Percentiles rank a stretch among this genome's conserved stretches.
Evolutionary conservation across 2,113 vertebrate genomes (phyloP).

Genomic region (Lontra canadensis): DNA sequence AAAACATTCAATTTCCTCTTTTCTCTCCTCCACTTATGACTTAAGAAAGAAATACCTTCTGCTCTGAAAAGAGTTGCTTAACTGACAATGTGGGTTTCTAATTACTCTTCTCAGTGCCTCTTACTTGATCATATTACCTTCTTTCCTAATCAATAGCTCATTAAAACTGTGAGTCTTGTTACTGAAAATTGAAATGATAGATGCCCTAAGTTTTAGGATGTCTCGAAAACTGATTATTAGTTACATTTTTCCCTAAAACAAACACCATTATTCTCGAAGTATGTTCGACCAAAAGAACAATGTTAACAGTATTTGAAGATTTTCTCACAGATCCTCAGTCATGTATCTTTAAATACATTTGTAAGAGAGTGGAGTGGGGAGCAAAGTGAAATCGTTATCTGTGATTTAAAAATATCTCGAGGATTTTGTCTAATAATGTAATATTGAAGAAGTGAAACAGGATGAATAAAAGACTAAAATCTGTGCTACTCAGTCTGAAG

Average conservation of each 20-base stretch:
- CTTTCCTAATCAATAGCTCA: constrained; percentile 49
- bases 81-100: neutral
- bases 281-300: neutral
- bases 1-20: neutral
- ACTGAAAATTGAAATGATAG: neutral
- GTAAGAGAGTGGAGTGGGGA: neutral
- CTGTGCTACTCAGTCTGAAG: neutral
- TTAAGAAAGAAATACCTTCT: neutral
- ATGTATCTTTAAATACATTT: neutral
- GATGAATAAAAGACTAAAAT: neutral
- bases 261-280: neutral
- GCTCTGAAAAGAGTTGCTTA: neutral
- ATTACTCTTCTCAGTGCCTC: neutral
- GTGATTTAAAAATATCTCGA: neutral
- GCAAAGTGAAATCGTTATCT: neutral
- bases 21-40: neutral
- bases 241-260: neutral
- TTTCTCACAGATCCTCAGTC: neutral
- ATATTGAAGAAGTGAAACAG: neutral
- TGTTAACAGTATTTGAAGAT: neutral
- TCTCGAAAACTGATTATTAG: neutral
- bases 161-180: neutral
- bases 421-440: neutral
- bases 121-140: neutral
- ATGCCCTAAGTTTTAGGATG: neutral